phyloP scores from a whole-genome alignment of 2,888 invertebrate species.

The Palloptera scutellata region DNA sequence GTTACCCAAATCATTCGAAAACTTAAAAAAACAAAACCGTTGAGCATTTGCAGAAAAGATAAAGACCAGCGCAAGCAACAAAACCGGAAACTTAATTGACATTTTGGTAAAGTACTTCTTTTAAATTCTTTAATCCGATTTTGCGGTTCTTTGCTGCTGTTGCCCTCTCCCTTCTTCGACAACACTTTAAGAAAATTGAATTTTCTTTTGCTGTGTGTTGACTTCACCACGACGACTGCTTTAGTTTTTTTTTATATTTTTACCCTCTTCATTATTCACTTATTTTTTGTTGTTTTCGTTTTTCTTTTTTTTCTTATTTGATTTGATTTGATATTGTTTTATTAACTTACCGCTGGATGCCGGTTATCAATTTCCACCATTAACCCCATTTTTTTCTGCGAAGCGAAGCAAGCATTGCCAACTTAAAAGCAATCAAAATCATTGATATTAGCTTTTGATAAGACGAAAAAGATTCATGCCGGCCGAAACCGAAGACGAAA shows the following conservation, averaged over 20 bases:
- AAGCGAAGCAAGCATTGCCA: neutral
- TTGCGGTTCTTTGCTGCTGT: constrained; percentile 10
- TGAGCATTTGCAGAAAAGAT: too few species aligned
- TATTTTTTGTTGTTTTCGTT: neutral
- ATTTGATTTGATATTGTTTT: constrained; percentile 8
- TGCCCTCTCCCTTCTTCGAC: neutral
- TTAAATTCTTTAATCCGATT: constrained; percentile 30
- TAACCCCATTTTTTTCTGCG: constrained; percentile 25
- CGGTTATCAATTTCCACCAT: constrained; percentile 33
- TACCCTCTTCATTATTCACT: constrained; percentile 13
- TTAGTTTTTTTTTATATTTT: constrained; percentile 5
- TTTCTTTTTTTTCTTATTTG: neutral
- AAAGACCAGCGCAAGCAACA: neutral
- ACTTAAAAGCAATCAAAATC: constrained; percentile 45
- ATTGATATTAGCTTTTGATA: constrained; percentile 42
- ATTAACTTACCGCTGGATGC: constrained; percentile 27
- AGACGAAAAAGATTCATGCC: constrained; percentile 23
- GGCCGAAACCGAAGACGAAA: constrained; percentile 13
- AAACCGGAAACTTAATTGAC: constrained; percentile 22
- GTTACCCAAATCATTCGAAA: too few species aligned
- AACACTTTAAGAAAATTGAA: constrained; percentile 31
- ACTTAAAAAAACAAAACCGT: too few species aligned
- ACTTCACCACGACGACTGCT: constrained; percentile 5
- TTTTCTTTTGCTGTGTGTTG: constrained; percentile 20
- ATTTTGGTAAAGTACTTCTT: constrained; percentile 11